Base-by-base conservation (phyloP, 2,888 invertebrate genomes). In the Bombyx huttoni region DNA sequence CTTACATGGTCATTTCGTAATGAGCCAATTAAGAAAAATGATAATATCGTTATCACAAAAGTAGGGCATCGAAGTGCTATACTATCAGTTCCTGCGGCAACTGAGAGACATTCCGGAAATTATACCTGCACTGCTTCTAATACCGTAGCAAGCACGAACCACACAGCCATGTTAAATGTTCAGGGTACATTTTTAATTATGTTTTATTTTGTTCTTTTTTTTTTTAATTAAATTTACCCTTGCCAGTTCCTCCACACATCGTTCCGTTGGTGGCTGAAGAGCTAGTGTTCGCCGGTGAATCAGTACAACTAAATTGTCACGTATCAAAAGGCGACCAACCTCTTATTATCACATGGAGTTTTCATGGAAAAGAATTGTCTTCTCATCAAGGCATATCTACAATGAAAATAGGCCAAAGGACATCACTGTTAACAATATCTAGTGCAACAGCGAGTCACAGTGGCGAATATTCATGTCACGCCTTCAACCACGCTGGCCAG, bases 81-180 rank as follows among this genome's bases (percentile, higher is more conserved):
- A 56, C 74, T 93, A 65, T 91, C 90, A 61, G 92, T 94, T 58
- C 91, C 92, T 60, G 89, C 91, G 9, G 92, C 92, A 49, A 90
- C 91, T 62, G 91, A 91, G 53, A 90, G 90, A 61, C 93, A 94
- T 77, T 90, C 92, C 49, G 94, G 94, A 59, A 92, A 91, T 74
- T 95, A 94, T 76, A 94, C 93, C 50, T 95, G 95, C 81, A 89
- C 90, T 62, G 94, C 93, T 53, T 90, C 89, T 59, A 94, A 94
- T 81, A 75, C 79, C 59, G 93, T 92, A 73, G 93, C 94, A 55
- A 86, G 81, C 68, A 89, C 90, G 62, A 90, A 89, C 68, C 91
- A 91, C 81, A 91, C 92, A 55, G 90, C 92, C 54, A 79, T 81
- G 62, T 83, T 94, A 69, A 85, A 90, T 68, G 92, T 94, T 66